Evolutionary conservation across 2,113 vertebrate genomes (phyloP), one percentile per base, ranked within the genome.

Genomic region (Melanotaenia duboulayi): DNA sequence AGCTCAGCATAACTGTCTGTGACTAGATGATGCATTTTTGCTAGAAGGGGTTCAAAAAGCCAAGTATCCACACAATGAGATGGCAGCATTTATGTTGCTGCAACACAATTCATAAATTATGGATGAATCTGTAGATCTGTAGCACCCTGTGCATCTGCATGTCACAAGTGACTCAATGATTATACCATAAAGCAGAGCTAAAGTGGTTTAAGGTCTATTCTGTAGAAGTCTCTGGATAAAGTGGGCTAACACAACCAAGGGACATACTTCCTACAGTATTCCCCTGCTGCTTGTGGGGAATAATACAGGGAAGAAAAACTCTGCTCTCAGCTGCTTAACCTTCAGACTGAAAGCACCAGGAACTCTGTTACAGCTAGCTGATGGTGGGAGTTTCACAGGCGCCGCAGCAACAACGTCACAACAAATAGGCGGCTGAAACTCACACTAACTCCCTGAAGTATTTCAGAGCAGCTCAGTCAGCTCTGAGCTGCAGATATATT

Each of bases 81-180:
- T 69, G 63, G 79, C 72, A 42, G 87, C 83, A 88, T 92, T 93
- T 91, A 90, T 89, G 88, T 70, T 79, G 82, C 73, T 58, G 73
- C 71, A 42, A 86, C 82, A 87, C 80, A 77, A 81, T 86, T 90
- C 87, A 91, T 93, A 83, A 87, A 93, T 93, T 91, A 93, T 92
- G 83, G 83, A 92, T 92, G 87, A 91, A 65, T 71, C 81, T 59
- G 83, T 76, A 80, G 83, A 87, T 89, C 83, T 88, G 65, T 19
- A 66, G 70, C 83, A 83, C 78, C 75, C 72, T 54, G 72, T 74
- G 82, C 90, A 89, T 93, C 87, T 89, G 87, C 92, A 91, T 92
- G 91, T 90, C 87, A 89, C 88, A 62, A 90, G 89, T 89, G 89
- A 91, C 87, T 91, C 90, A 74, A 83, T 90, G 90, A 92, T 89